Percentiles rank a stretch among this genome's conserved stretches.
Conservation (phyloP, 2,888 invertebrate species). For the Aspidiotus destructor region DNA sequence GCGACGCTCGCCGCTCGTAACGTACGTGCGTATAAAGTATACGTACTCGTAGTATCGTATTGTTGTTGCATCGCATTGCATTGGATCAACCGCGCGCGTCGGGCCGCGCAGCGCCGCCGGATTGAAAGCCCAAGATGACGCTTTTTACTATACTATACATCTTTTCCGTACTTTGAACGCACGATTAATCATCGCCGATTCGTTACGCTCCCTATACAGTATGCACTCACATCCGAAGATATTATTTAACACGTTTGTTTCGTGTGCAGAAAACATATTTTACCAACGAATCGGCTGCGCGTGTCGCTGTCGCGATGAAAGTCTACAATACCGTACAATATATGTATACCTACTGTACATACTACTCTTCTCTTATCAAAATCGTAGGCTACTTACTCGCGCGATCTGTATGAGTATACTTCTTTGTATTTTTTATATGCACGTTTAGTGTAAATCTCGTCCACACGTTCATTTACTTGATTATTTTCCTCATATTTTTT, state of each 20-base stretch:
- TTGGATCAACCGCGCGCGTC: neutral
- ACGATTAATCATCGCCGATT: slow-evolving; percentile 29
- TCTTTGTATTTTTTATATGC: no score
- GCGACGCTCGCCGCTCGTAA: neutral
- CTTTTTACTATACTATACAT: slow-evolving; percentile 18
- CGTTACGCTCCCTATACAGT: slow-evolving; percentile 25
- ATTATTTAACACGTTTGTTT: slow-evolving; percentile 5
- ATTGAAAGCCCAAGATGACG: neutral
- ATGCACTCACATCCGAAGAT: slow-evolving; percentile 11
- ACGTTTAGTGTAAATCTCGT: no score
- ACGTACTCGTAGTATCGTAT: slow-evolving; percentile 16
- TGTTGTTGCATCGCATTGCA: no score
- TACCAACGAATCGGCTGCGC: no score
- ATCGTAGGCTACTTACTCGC: no score
- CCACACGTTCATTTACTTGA: no score
- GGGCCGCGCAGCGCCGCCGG: neutral
- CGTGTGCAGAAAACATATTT: slow-evolving; percentile 10
- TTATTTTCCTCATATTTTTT: no score
- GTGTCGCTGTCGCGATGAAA: no score
- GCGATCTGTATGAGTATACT: no score
- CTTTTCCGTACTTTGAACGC: slow-evolving; percentile 21
- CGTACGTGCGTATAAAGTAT: slow-evolving; percentile 6
- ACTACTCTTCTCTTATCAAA: no score
- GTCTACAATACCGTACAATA: no score
- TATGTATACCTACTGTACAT: no score